Percentiles rank a stretch among this genome's conserved stretches.
Conservation (phyloP, 1,140 invertebrate genomes). For the Drosophila bifasciata region DNA sequence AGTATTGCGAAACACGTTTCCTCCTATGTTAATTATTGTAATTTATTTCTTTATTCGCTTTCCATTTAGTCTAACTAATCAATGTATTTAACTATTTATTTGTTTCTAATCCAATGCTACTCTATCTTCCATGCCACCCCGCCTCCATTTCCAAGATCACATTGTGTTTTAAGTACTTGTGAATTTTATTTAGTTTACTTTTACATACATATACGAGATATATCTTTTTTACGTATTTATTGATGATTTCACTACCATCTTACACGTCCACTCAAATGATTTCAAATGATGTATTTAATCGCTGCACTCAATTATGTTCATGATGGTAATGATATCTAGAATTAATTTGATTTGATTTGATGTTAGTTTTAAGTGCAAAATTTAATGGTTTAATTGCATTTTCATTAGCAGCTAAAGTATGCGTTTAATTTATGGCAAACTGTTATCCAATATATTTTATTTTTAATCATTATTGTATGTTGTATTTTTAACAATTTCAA, state of each 20-base stretch:
- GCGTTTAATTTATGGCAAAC: conserved; percentile 15
- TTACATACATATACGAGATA: not conserved
- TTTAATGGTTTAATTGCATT: conserved; percentile 13
- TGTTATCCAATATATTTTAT: conserved; percentile 24
- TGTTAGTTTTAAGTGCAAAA: conserved; percentile 35
- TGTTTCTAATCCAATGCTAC: conserved; percentile 25
- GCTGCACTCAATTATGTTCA: conserved; percentile 51
- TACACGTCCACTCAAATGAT: conserved; percentile 69
- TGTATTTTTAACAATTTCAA: conserved; percentile 43
- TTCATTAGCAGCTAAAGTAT: not conserved
- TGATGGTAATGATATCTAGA: not conserved
- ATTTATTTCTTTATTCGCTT: conserved; percentile 55
- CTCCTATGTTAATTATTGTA: conserved; percentile 68
- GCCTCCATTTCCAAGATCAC: conserved; percentile 37
- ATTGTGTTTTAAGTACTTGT: conserved; percentile 39
- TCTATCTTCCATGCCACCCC: conserved; percentile 23
- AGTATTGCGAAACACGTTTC: conserved; percentile 71
- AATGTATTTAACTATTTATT: conserved; percentile 68
- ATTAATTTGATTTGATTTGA: conserved; percentile 26
- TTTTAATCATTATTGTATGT: conserved; percentile 23
- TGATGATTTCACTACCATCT: conserved; percentile 47
- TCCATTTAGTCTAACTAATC: conserved; percentile 62
- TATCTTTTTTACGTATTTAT: conserved; percentile 50
- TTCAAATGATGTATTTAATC: conserved; percentile 46
- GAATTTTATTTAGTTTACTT: conserved; percentile 43